Percentiles rank a stretch among this genome's conserved stretches.
Conservation (phyloP, 2,888 invertebrate genomes). For the Toxonevra muliebris region DNA sequence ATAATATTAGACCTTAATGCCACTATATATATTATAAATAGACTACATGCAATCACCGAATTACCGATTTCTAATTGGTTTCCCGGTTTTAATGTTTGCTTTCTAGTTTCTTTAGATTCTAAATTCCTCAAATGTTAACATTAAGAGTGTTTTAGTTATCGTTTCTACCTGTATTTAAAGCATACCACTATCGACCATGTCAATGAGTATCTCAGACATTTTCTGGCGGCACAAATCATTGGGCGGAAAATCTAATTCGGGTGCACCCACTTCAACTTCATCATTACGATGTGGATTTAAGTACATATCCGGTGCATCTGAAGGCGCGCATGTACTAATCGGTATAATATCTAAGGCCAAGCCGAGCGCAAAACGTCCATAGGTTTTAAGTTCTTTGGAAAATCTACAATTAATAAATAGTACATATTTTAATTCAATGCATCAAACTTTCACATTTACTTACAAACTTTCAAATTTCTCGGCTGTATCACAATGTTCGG, state of each 20-base stretch:
- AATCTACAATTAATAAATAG: conserved; percentile 64
- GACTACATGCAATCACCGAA: too few relatives aligned
- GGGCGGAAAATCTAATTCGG: conserved; percentile 65
- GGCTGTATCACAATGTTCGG: conserved; percentile 62
- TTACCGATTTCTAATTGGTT: too few relatives aligned
- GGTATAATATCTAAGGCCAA: conserved; percentile 77
- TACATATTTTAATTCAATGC: background rate
- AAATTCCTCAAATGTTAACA: too few relatives aligned
- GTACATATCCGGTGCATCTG: conserved; percentile 78
- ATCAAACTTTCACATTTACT: conserved; percentile 48
- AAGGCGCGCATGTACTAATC: conserved; percentile 75
- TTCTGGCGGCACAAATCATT: conserved; percentile 72
- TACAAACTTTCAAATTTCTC: conserved; percentile 70
- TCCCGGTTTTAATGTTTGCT: too few relatives aligned
- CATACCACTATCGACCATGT: conserved; percentile 72
- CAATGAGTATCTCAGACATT: conserved; percentile 75
- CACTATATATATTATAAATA: too few relatives aligned
- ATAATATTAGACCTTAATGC: too few relatives aligned
- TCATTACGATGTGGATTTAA: conserved; percentile 56
- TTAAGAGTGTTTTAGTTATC: background rate
- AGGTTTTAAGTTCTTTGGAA: conserved; percentile 71
- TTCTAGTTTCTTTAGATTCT: too few relatives aligned
- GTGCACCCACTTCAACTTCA: conserved; percentile 59
- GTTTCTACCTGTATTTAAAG: conserved; percentile 60
- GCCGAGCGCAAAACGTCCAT: conserved; percentile 74